phyloP scores from a whole-genome alignment of 2,797 vertebrate species.

The Lacerta bilineata region DNA sequence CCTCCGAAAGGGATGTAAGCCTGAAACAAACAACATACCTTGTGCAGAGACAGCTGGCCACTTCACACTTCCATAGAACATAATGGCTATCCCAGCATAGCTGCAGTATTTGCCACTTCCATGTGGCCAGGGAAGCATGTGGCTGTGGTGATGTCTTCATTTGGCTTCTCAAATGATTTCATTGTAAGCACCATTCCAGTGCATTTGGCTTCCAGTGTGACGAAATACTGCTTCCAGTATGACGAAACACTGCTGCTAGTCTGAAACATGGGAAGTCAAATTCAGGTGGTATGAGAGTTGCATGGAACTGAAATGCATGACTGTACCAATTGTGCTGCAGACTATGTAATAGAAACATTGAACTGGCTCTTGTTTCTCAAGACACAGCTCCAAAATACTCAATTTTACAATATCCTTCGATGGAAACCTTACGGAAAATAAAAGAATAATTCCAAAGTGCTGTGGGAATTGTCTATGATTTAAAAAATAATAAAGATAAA shows the following conservation, averaged over 20 bases:
- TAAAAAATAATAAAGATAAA: neutral
- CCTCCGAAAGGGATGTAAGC: neutral
- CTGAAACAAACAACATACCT: neutral
- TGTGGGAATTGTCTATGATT: neutral
- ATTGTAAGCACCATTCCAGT: neutral
- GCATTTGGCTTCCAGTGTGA: too few relatives aligned
- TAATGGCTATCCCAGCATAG: neutral
- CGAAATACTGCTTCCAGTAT: too few relatives aligned
- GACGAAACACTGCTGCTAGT: neutral
- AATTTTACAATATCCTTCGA: neutral
- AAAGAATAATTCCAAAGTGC: neutral
- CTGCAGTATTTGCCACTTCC: neutral
- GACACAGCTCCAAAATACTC: neutral
- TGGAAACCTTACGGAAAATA: neutral
- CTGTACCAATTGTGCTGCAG: neutral
- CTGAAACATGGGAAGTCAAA: slow-evolving; percentile 3
- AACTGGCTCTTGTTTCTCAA: neutral
- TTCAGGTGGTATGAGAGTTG: neutral
- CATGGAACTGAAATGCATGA: neutral
- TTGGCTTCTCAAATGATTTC: neutral
- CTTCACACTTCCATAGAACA: neutral
- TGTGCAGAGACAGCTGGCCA: neutral
- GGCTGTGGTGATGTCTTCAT: neutral
- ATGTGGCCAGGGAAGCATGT: neutral
- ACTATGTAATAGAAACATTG: neutral